Conservation (phyloP, 2,888 invertebrate genomes). For the Gasteruption jaculator region DNA sequence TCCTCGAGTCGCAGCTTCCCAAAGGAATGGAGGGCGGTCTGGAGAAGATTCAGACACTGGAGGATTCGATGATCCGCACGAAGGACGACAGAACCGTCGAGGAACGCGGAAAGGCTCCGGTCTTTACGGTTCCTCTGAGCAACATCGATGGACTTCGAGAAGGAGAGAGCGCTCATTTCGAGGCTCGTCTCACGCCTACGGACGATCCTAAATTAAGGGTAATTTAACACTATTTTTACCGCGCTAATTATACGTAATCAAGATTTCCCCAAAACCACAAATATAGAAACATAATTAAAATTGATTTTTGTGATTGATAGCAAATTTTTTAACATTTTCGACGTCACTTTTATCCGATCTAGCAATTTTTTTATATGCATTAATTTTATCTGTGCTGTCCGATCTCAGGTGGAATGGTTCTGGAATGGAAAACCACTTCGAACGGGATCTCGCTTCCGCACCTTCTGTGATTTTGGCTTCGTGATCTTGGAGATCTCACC, state of each 20-base stretch:
- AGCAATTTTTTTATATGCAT: no score
- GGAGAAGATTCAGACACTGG: conserved; percentile 87
- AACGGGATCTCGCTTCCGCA: conserved; percentile 89
- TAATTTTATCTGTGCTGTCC: no score
- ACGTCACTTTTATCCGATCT: no score
- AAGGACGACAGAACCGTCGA: conserved; percentile 71
- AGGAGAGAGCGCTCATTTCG: conserved; percentile 89
- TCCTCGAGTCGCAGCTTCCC: conserved; percentile 89
- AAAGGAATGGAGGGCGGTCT: conserved; percentile 94
- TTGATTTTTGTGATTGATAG: no score
- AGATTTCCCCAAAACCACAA: no score
- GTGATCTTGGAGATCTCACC: conserved; percentile 96
- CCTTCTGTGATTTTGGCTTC: conserved; percentile 97
- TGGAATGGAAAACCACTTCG: conserved; percentile 87
- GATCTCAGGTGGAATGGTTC: conserved; percentile 84
- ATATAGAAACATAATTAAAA: not conserved
- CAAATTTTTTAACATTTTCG: no score
- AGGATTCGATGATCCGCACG: conserved; percentile 79
- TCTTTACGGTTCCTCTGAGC: conserved; percentile 83
- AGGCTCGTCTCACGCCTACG: conserved; percentile 82
- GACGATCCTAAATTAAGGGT: conserved; percentile 86
- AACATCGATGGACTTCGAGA: conserved; percentile 84
- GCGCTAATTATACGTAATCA: no score
- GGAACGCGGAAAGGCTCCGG: conserved; percentile 78
- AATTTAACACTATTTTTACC: conserved; percentile 20